Percentiles rank a stretch among this genome's conserved stretches.
phyloP scores from a whole-genome alignment of 2,888 invertebrate species.

The Hyposoter didymator region DNA sequence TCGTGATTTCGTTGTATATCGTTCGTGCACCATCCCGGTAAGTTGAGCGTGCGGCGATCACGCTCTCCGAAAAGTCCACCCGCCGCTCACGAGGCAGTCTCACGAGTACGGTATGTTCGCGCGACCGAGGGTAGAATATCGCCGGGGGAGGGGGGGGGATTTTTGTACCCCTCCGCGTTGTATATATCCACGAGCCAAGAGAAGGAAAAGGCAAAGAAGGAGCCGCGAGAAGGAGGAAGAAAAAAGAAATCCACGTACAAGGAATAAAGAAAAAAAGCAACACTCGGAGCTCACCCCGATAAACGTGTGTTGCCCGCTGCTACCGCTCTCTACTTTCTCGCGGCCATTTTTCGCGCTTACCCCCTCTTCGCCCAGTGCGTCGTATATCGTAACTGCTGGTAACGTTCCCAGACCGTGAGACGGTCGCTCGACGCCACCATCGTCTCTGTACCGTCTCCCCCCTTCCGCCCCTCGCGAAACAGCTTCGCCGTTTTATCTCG shows the following conservation, averaged over 20 bases:
- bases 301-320: conserved; percentile 57
- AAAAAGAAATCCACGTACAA: conserved; percentile 16
- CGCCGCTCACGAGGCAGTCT: conserved; percentile 52
- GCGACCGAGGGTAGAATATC: conserved; percentile 7
- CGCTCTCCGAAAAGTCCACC: conserved; percentile 52
- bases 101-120: conserved; percentile 44
- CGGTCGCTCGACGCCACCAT: conserved; percentile 73
- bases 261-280: conserved; percentile 17
- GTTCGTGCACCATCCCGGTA: conserved; percentile 59
- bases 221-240: conserved; percentile 21
- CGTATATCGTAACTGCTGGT: conserved; percentile 85
- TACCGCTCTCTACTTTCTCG: conserved; percentile 82
- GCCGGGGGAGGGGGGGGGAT: neutral
- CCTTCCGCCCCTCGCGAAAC: conserved; percentile 71
- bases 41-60: conserved; percentile 39
- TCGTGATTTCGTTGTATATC: conserved; percentile 8
- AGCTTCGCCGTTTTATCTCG: conserved; percentile 40
- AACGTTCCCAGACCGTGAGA: conserved; percentile 59
- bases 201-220: conserved; percentile 43
- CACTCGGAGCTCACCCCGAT: conserved; percentile 64
- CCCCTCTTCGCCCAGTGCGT: conserved; percentile 83
- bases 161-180: conserved; percentile 19
- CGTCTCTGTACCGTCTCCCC: conserved; percentile 76
- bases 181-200: conserved; percentile 28
- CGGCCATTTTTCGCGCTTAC: conserved; percentile 77